These are phyloP conservation scores for Platichthys stellatus DNA, from an alignment of 2,113 vertebrate species.

Conservation along the genomic window DNA sequence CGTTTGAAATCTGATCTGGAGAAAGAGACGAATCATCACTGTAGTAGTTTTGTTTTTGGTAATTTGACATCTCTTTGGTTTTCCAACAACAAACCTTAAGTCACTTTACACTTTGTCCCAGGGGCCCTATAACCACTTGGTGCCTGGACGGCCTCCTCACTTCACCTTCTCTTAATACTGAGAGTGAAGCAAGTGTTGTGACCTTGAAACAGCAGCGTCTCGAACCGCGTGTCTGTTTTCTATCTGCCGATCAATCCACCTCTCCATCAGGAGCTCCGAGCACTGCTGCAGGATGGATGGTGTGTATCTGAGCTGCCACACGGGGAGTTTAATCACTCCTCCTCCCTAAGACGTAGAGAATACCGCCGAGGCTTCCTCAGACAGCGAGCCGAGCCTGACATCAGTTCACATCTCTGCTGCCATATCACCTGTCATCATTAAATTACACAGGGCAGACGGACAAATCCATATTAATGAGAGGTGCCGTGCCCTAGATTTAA, in stretches of 20 bases:
- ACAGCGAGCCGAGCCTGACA: slow-evolving; percentile 47
- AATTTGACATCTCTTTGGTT: not conserved
- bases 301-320: slow-evolving; percentile 55
- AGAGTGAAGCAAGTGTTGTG: slow-evolving; percentile 21
- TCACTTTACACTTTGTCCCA: not conserved
- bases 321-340: not conserved
- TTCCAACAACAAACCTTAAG: not conserved
- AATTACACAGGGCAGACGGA: slow-evolving; percentile 65
- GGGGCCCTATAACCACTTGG: not conserved
- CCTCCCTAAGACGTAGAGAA: slow-evolving; percentile 53
- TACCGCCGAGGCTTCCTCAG: slow-evolving; percentile 42
- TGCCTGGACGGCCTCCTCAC: not conserved
- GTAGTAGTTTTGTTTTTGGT: not conserved
- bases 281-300: slow-evolving; percentile 56
- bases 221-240: slow-evolving; percentile 43
- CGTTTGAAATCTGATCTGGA: too few species aligned
- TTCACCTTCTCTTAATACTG: not conserved
- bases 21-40: not conserved
- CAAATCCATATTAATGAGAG: slow-evolving; percentile 71
- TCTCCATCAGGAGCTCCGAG: slow-evolving; percentile 44
- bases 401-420: slow-evolving; percentile 56
- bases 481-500: slow-evolving; percentile 35
- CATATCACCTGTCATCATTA: slow-evolving; percentile 78
- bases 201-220: slow-evolving; percentile 44
- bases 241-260: slow-evolving; percentile 49